Evolutionary conservation across 2,113 vertebrate species (phyloP), one percentile per base, ranked within the genome.

Genomic region (Limanda limanda): DNA sequence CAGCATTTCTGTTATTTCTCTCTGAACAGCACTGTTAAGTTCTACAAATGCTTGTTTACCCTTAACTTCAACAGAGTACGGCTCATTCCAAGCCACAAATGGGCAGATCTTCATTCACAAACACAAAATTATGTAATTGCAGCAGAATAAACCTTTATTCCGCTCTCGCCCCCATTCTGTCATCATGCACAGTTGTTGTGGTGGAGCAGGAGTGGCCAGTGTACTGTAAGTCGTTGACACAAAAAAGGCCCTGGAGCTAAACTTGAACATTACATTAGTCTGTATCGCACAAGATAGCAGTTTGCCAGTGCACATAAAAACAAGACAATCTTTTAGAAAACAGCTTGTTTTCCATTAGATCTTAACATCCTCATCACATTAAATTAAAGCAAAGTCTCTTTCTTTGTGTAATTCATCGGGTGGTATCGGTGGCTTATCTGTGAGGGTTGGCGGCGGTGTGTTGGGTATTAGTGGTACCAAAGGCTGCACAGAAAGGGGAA

Each of bases 131-230:
- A 86, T 88, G 79, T 88, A 88, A 92, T 86, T 88, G 72, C 63
- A 74, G 70, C 55, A 74, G 69, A 88, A 75, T 68, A 86, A 86
- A 87, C 79, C 81, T 83, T 59, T 66, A 75, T 79, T 79, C 63
- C 40, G 57, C 74, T 64, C 79, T 83, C 21, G 71, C 71, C 82
- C 86, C 81, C 91, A 87, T 93, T 92, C 91, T 92, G 84, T 92
- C 88, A 88, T 63, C 68, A 52, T 76, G 62, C 78, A 79, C 70
- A 73, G 55, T 81, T 75, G 73, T 45, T 62, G 65, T 2, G 3
- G 31, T 42, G 18, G 17, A 59, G 31, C 4, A 31, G 37, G 15
- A 73, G 25, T 42, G 54, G 51, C 71, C 51, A 65, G 51, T 60
- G 25, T 40, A 69, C 48, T 69, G 59, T 60, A 78, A 73, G 66